These are phyloP conservation scores for Mythimna vitellina DNA, from an alignment of 2,888 invertebrate genomes.

Conservation along the genomic window DNA sequence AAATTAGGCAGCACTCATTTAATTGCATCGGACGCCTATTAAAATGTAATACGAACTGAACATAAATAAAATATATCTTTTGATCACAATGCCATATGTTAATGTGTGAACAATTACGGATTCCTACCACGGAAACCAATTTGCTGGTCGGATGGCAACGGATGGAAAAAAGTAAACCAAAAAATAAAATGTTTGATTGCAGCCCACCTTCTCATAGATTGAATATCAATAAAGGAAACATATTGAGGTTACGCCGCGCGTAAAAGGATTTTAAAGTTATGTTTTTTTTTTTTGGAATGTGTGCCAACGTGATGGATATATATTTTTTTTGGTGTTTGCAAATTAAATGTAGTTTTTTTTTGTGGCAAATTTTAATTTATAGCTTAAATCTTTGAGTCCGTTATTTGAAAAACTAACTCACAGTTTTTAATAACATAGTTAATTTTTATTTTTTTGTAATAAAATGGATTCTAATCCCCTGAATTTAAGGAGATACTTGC, in stretches of 20 bases:
- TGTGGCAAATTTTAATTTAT: too few species aligned
- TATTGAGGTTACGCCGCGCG: constrained; percentile 50
- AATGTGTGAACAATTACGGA: constrained; percentile 61
- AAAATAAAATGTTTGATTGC: constrained; percentile 62
- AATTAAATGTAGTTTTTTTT: neutral
- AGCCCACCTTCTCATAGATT: constrained; percentile 57
- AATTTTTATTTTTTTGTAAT: too few species aligned
- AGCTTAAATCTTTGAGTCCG: too few species aligned
- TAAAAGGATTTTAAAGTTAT: neutral
- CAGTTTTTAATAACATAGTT: too few species aligned
- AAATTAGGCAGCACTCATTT: constrained; percentile 16
- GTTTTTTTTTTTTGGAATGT: neutral
- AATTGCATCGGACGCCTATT: constrained; percentile 28
- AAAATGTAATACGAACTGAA: constrained; percentile 23
- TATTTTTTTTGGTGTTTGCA: neutral
- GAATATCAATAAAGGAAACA: constrained; percentile 62
- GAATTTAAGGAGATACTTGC: too few species aligned
- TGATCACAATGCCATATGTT: constrained; percentile 50
- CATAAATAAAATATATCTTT: constrained; percentile 47
- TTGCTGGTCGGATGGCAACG: constrained; percentile 38
- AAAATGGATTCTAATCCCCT: too few species aligned
- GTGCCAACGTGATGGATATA: neutral
- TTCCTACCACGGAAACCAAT: constrained; percentile 67
- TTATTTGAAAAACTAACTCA: too few species aligned
- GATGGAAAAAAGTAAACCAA: constrained; percentile 46